These are phyloP conservation scores for Okamejei kenojei DNA, from an alignment of 2,797 vertebrate species.

Conservation along the genomic window DNA sequence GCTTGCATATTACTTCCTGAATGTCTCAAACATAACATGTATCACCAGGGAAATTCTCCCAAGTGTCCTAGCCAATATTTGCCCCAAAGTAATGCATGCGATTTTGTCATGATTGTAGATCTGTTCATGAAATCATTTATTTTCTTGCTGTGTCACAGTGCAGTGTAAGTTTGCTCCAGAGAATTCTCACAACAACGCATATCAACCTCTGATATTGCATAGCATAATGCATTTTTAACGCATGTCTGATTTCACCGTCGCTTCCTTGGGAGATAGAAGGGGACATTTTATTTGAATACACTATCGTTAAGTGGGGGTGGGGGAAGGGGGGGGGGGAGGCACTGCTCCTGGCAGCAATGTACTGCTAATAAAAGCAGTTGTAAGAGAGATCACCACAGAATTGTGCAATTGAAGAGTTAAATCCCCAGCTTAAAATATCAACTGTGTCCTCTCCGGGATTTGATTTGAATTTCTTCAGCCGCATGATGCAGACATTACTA, in stretches of 20 bases:
- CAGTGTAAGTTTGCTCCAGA: neutral
- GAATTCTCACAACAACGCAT: neutral
- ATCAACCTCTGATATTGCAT: neutral
- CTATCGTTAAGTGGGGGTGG: neutral
- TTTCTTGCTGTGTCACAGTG: neutral
- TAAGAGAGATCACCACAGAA: neutral
- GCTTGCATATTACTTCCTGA: neutral
- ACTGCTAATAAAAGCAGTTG: neutral
- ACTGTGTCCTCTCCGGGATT: neutral
- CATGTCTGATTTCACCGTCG: neutral
- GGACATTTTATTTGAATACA: neutral
- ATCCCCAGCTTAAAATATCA: neutral
- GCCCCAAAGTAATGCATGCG: neutral
- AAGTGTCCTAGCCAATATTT: neutral
- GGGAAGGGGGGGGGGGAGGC: neutral
- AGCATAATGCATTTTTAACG: neutral
- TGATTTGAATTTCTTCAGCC: neutral
- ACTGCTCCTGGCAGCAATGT: neutral
- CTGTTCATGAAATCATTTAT: neutral
- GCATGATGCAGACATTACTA: too few species aligned
- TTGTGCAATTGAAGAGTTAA: neutral
- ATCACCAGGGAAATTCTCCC: neutral
- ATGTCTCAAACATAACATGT: neutral
- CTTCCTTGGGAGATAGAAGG: neutral
- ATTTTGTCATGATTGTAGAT: neutral